Base-by-base conservation (phyloP, 2,113 vertebrate genomes). In the Prolemur simus region DNA sequence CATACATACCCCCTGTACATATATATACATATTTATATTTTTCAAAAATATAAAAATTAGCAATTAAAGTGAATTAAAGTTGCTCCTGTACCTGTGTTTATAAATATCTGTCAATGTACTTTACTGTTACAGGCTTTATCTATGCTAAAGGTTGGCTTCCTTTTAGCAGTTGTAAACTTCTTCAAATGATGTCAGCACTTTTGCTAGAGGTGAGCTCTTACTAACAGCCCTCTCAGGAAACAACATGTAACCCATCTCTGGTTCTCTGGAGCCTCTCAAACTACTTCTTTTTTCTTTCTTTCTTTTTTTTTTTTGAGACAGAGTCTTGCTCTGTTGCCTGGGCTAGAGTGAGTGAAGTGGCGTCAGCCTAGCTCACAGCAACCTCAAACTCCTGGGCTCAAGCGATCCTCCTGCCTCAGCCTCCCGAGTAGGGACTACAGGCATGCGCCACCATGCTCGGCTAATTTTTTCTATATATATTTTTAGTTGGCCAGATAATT, bases 101-200 rank as follows among this genome's bases (percentile, higher is more conserved):
- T 47, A 88, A 80, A 52, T 91, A 87, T 47, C 25, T 34, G 0
- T 12, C 39, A 25, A 54, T 3, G 32, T 29, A 18, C 73, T 84
- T 87, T 12, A 52, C 15, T 34, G 7, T 49, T 60, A 78, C 21
- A 84, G 49, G 27, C 18, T 78, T 74, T 42, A 37, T 88, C 42
- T 47, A 42, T 88, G 93, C 37, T 45, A 64, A 37, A 88, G 5
- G 5, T 58, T 73, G 85, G 29, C 66, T 84, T 73, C 32, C 5
- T 85, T 84, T 94, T 66, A 91, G 42, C 45, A 83, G 54, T 12
- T 56, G 29, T 74, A 88, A 93, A 76, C 39, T 60, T 6, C 12
- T 96, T 68, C n/a, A 94, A 94, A 94, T 37, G 17, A 56, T 54
- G 11, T 73, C 63, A 91, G 32, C 37, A 73, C n/a, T 92, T 60